Percentiles rank a stretch among this genome's conserved stretches.
These are phyloP conservation scores for Actinostola sp. DNA, from an alignment of 92 coral and sea anemone genomes.

Conservation along the genomic window DNA sequence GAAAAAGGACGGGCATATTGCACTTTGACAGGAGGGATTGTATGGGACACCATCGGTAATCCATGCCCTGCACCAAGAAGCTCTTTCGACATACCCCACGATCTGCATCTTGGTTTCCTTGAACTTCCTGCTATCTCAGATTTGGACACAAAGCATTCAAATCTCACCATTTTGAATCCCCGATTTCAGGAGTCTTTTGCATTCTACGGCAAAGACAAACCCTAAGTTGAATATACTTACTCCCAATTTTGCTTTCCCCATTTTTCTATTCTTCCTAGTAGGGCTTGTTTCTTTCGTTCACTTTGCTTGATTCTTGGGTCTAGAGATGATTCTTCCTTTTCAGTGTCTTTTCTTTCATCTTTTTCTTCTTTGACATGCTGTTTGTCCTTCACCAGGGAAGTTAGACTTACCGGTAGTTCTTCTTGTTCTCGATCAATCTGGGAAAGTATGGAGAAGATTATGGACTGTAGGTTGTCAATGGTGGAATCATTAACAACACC, in stretches of 20 bases:
- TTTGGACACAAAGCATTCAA: too few species aligned
- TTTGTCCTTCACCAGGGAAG: slow-evolving; percentile 8
- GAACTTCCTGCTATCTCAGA: too few species aligned
- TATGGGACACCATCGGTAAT: too few species aligned
- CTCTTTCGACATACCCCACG: too few species aligned
- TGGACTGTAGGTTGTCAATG: neutral
- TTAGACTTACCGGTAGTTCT: slow-evolving; percentile 22
- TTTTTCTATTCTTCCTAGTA: slow-evolving; percentile 60
- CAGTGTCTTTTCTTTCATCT: slow-evolving; percentile 25
- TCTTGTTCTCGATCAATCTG: slow-evolving; percentile 89
- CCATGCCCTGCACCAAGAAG: too few species aligned
- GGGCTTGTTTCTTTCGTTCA: slow-evolving; percentile 58
- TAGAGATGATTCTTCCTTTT: slow-evolving; percentile 22
- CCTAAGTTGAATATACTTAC: slow-evolving; percentile 37
- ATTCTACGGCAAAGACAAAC: neutral
- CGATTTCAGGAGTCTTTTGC: too few species aligned
- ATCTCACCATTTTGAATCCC: too few species aligned
- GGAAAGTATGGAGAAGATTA: neutral
- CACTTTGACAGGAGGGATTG: too few species aligned
- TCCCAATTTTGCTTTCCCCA: slow-evolving; percentile 70
- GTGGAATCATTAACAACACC: too few species aligned
- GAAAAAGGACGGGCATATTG: too few species aligned
- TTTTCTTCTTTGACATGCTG: slow-evolving; percentile 22
- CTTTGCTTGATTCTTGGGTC: slow-evolving; percentile 9
- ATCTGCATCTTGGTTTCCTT: too few species aligned